Evolutionary conservation across 2,888 invertebrate genomes (phyloP), one percentile per base, ranked within the genome.

Genomic region (Xanthorhoe designata): DNA sequence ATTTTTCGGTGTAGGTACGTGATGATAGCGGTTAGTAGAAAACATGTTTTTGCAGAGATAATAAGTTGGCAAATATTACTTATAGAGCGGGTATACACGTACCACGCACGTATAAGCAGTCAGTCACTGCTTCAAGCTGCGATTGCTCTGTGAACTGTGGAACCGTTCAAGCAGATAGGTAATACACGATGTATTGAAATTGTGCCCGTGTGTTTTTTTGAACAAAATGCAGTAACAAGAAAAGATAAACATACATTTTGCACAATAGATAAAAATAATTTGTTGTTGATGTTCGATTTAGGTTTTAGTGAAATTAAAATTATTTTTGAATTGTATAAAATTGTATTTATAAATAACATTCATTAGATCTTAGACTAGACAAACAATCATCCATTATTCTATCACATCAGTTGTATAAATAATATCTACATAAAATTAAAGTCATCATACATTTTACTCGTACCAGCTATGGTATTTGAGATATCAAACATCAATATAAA

Each of bases 351-450:
- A 74, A 68, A 70, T 72, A 69, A 68, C 66, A 70, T 69, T 69
- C 70, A 61, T 71, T 71, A 68, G 61, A 74, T 64, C 73, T 74
- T 73, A 74, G 70, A 73, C 73, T 75, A 75, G 74, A 73, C 66
- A 70, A 42, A 67, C 69, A 76, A 67, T 68, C 68, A 69, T 67
- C 51, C 61, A 60, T 49, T 24, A 57, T 38, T 55, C 45, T 50
- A 60, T 55, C 62, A 58, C 54, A 66, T 62, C 53, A 57, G 57
- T 57, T 10, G 18, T 49, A 63, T 63, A 67, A 61, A 58, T 52
- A 57, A 57, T 29, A 18, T 52, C 5, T n/a, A 13, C 8, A 47
- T 35, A 45, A 35, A 47, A 5, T 59, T 38, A 59, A 50, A 49
- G 10, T 24, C 49, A 29, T 55, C 50, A 45, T 24, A 45, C 32